phyloP scores from a whole-genome alignment of 2,888 invertebrate genomes.

The Dicyrtomina minuta region DNA sequence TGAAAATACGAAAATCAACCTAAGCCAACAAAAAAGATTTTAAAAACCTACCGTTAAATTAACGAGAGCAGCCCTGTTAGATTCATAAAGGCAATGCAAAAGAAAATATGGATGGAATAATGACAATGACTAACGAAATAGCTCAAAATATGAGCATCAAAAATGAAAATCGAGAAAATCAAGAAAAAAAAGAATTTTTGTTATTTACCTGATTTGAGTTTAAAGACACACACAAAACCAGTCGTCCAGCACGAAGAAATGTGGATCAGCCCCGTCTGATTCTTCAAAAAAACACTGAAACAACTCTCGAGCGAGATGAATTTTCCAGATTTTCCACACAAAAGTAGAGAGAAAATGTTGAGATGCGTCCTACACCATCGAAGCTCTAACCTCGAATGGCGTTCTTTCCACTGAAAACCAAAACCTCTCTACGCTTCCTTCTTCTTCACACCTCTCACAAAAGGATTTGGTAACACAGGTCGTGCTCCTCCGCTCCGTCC shows the following conservation, averaged over 20 bases:
- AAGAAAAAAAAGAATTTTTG: background rate
- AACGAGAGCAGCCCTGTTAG: too few relatives aligned
- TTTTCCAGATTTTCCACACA: background rate
- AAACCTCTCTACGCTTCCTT: background rate
- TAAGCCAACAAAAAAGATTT: too few relatives aligned
- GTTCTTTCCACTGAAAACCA: background rate
- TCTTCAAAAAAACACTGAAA: background rate
- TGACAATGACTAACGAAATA: too few relatives aligned
- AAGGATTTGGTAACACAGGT: background rate
- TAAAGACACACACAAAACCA: background rate
- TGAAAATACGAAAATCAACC: too few relatives aligned
- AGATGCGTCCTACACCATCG: background rate
- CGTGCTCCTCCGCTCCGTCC: constrained; percentile 8
- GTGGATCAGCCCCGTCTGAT: background rate
- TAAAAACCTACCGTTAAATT: too few relatives aligned
- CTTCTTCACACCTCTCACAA: too few relatives aligned
- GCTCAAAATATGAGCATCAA: too few relatives aligned
- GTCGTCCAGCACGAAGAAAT: background rate
- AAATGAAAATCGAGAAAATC: background rate
- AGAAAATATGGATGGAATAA: too few relatives aligned
- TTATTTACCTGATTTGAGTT: constrained; percentile 13
- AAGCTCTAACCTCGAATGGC: constrained; percentile 3
- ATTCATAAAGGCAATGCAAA: too few relatives aligned
- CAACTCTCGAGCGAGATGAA: background rate
- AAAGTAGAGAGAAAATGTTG: background rate